Conservation (phyloP, 2,797 vertebrate species). For the Scarus forsteni region DNA sequence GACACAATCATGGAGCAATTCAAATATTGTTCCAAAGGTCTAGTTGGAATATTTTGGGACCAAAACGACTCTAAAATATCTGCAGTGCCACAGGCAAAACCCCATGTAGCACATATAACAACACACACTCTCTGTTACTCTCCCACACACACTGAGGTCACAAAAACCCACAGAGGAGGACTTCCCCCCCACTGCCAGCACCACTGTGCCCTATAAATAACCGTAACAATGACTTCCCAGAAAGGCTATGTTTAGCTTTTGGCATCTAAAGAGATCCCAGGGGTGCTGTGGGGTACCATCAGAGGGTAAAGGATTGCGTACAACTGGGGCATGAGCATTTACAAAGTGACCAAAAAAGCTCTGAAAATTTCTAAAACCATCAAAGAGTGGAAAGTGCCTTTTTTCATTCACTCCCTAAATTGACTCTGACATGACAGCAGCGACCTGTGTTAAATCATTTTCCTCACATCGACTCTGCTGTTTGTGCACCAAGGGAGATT, state of each 20-base stretch:
- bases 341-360: background rate
- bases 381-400: background rate
- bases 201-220: slow-evolving; percentile 73
- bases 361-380: background rate
- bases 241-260: slow-evolving; percentile 71
- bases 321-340: slow-evolving; percentile 7
- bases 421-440: background rate
- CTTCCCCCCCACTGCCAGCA: slow-evolving; percentile 48
- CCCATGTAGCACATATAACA: slow-evolving; percentile 33
- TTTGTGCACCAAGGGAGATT: slow-evolving; percentile 1
- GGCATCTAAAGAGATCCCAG: slow-evolving; percentile 63
- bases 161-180: slow-evolving; percentile 42
- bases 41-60: slow-evolving; percentile 28
- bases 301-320: slow-evolving; percentile 45
- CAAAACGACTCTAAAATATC: slow-evolving; percentile 62
- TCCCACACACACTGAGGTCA: slow-evolving; percentile 7
- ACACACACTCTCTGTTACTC: background rate
- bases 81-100: slow-evolving; percentile 50
- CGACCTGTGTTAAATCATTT: background rate
- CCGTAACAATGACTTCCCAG: slow-evolving; percentile 73
- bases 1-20: too few relatives aligned
- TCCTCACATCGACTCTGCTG: background rate
- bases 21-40: too few relatives aligned
- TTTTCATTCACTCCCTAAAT: background rate
- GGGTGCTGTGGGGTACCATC: slow-evolving; percentile 55